phyloP scores from a whole-genome alignment of 2,888 invertebrate species.

The Andrena bicolor region DNA sequence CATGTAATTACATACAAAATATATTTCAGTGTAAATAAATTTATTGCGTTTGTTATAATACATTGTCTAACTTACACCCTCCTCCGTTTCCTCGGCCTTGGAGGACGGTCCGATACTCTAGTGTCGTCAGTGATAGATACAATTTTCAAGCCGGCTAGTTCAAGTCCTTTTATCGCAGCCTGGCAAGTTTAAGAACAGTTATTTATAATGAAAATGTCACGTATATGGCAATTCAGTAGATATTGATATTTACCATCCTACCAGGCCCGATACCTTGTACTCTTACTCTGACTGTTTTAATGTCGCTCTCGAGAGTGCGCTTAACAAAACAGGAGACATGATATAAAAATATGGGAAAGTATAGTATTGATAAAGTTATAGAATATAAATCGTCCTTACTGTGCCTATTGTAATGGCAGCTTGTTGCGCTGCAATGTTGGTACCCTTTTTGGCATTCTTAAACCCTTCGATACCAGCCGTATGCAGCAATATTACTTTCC shows the following conservation, averaged over 20 bases:
- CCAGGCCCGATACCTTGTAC: slow-evolving; percentile 96
- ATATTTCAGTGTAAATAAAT: slow-evolving; percentile 4
- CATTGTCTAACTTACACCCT: slow-evolving; percentile 88
- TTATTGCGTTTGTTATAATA: slow-evolving; percentile 26
- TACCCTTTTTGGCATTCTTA: slow-evolving; percentile 97
- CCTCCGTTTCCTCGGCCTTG: slow-evolving; percentile 93
- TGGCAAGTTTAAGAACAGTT: slow-evolving; percentile 84
- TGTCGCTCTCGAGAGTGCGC: slow-evolving; percentile 89
- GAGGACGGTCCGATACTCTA: slow-evolving; percentile 92
- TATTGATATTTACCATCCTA: slow-evolving; percentile 90
- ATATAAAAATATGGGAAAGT: slow-evolving; percentile 10
- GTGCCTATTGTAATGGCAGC: slow-evolving; percentile 93
- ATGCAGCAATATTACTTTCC: not conserved
- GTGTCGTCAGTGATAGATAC: slow-evolving; percentile 97
- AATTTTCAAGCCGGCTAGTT: slow-evolving; percentile 96
- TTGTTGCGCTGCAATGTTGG: slow-evolving; percentile 98
- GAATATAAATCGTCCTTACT: slow-evolving; percentile 86
- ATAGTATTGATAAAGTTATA: not conserved
- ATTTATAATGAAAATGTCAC: slow-evolving; percentile 15
- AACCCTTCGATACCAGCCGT: slow-evolving; percentile 95
- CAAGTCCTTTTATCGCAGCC: slow-evolving; percentile 97
- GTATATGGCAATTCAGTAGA: not conserved
- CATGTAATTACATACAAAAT: slow-evolving; percentile 9
- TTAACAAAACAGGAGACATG: slow-evolving; percentile 1
- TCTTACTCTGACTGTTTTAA: slow-evolving; percentile 91